phyloP scores from a whole-genome alignment of 2,888 invertebrate species.

The Lottia scabra region DNA sequence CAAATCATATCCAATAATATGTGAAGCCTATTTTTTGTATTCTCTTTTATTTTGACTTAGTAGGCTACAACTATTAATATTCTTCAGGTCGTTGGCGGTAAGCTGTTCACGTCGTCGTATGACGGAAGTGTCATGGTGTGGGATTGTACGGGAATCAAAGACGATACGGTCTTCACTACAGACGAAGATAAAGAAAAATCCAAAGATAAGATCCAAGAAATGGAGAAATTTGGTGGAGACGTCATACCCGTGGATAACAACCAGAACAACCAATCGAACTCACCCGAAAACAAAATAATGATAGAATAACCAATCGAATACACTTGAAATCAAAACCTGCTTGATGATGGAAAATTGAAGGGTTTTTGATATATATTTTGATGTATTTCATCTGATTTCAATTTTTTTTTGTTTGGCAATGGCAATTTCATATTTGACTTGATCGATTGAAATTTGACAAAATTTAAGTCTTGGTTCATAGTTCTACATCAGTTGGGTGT shows the following conservation, averaged over 20 bases:
- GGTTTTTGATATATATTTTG: too few species aligned
- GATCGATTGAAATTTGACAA: too few species aligned
- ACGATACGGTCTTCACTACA: conserved; percentile 43
- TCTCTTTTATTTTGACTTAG: too few species aligned
- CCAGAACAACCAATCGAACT: conserved; percentile 36
- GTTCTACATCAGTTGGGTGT: too few species aligned
- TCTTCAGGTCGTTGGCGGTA: conserved; percentile 66
- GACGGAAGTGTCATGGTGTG: conserved; percentile 69
- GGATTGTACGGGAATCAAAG: conserved; percentile 65
- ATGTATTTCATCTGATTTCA: too few species aligned
- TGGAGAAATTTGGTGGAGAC: conserved; percentile 43
- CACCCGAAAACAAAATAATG: conserved; percentile 48
- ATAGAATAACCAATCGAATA: conserved; percentile 41
- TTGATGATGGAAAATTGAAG: too few species aligned
- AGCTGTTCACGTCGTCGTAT: conserved; percentile 70
- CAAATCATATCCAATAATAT: too few species aligned
- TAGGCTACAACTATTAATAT: neutral
- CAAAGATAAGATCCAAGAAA: conserved; percentile 41
- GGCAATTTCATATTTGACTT: too few species aligned
- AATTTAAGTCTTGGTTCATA: too few species aligned
- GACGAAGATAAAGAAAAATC: conserved; percentile 44
- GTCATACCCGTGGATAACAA: conserved; percentile 42
- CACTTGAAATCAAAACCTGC: neutral
- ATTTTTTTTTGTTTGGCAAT: too few species aligned
- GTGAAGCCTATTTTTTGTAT: too few species aligned